Evolutionary conservation across 2,113 vertebrate species (phyloP), one percentile per base, ranked within the genome.

Genomic region (Ictalurus punctatus): DNA sequence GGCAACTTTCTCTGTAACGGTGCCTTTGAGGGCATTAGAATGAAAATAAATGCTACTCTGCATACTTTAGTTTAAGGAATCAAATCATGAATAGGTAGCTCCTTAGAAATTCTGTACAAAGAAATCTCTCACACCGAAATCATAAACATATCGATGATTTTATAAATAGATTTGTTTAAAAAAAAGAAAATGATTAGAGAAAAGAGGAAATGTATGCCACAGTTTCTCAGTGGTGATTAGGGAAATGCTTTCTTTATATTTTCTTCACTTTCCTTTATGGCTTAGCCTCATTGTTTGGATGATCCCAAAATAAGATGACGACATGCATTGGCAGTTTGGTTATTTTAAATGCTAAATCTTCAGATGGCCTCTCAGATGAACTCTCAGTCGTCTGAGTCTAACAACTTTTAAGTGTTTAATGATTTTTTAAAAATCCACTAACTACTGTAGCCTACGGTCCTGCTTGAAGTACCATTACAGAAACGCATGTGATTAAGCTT

Each of bases 31-130:
- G 65, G 54, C 34, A 40, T 63, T 37, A 48, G 40, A 27, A 63
- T 88, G 44, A 71, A 71, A 67, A 40, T 25, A n/a, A 30, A 80
- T 30, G 52, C 52, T 56, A 56, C 78, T 80, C 56, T 78, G 44
- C 74, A 78, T 27, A 14, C 23, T 48, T 25, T 13, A 9, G 78
- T 56, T 30, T 8, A 79, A 52, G 40, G 44, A 52, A 52, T n/a
- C 13, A n/a, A 52, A 52, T n/a, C 13, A 79, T 27, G 25, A 52
- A 9, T n/a, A 13, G 1, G 21, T 40, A 48, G 71, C 9, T 74
- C 19, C 34, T 23, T 37, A 40, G 71, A 40, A 40, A 17, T 74
- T 23, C 71, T 21, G 10, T 9, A 74, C 9, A 14, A 76, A 44
- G 73, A 73, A 73, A 73, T 6, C 30, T 73, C 16, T 73, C 14